phyloP scores from a whole-genome alignment of 2,113 vertebrate genomes.

The Calonectris borealis region DNA sequence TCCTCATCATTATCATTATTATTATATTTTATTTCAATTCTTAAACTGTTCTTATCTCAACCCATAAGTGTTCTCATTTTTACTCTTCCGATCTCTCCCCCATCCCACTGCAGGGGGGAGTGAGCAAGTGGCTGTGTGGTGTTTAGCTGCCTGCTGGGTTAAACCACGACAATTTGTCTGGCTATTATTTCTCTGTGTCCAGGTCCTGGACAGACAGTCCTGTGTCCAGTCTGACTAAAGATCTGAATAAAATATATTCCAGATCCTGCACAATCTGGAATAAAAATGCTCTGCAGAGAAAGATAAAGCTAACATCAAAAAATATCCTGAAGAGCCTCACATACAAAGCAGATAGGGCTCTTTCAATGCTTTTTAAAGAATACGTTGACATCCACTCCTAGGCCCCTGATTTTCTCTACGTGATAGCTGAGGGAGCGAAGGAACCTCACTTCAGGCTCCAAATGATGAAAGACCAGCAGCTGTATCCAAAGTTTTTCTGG shows the following conservation, averaged over 20 bases:
- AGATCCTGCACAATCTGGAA: not conserved
- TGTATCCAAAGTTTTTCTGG: not conserved
- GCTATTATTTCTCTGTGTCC: not conserved
- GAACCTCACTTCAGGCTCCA: not conserved
- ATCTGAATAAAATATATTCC: not conserved
- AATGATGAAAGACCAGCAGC: not conserved
- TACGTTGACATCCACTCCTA: not conserved
- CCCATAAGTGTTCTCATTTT: no score
- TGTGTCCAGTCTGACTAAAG: not conserved
- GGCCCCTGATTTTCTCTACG: not conserved
- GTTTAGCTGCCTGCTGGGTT: no score
- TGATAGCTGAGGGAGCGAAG: not conserved
- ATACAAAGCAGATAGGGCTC: not conserved
- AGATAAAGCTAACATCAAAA: not conserved
- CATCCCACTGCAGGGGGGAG: no score
- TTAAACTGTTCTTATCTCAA: no score
- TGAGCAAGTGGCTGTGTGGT: no score
- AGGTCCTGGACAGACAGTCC: no score
- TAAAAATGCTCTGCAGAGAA: not conserved
- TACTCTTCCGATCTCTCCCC: no score
- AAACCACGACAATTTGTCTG: not conserved
- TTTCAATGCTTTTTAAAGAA: not conserved
- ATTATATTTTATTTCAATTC: no score
- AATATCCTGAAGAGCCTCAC: not conserved
- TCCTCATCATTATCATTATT: no score